A percentile compares a stretch with the other conserved stretches of the same genome.
Conservation (phyloP, 1,140 invertebrate genomes). For the Drosophila jambulina region DNA sequence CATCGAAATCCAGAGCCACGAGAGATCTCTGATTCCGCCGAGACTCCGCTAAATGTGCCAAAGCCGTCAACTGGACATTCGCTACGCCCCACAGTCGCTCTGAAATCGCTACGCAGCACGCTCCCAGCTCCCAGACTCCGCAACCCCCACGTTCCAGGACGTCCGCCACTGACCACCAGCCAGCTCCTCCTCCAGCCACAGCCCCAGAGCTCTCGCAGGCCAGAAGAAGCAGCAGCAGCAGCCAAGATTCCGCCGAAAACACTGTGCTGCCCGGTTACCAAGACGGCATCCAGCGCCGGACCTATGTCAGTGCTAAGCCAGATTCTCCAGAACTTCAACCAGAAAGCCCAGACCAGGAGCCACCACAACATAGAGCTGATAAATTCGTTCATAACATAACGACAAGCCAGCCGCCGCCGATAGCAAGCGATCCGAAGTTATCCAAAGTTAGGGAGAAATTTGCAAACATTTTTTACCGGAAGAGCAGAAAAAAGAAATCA, state of each 20-base stretch:
- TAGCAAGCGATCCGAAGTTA: constrained; percentile 29
- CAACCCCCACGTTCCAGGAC: constrained; percentile 10
- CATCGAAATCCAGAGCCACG: constrained; percentile 10
- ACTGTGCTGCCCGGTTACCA: constrained; percentile 65
- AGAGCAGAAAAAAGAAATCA: constrained; percentile 80
- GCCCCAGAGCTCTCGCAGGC: not conserved
- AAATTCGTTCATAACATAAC: constrained; percentile 84
- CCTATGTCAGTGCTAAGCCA: constrained; percentile 83
- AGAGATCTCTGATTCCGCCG: constrained; percentile 16
- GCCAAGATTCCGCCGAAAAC: constrained; percentile 75
- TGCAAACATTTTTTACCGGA: constrained; percentile 83
- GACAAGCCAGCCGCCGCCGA: constrained; percentile 42
- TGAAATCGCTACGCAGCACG: constrained; percentile 18
- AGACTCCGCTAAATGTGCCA: constrained; percentile 56
- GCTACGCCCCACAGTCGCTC: constrained; percentile 43
- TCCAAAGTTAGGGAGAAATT: constrained; percentile 69
- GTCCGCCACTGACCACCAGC: not conserved
- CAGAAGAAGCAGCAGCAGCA: constrained; percentile 26
- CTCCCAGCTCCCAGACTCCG: constrained; percentile 2
- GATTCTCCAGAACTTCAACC: constrained; percentile 78
- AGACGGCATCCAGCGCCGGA: constrained; percentile 77
- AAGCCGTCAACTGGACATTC: constrained; percentile 63
- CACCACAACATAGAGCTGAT: constrained; percentile 80
- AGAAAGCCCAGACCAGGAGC: constrained; percentile 69
- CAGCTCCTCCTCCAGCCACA: not conserved